Evolutionary conservation across 2,113 vertebrate genomes (phyloP), one percentile per base, ranked within the genome.

Genomic region (Tauraco erythrolophus): DNA sequence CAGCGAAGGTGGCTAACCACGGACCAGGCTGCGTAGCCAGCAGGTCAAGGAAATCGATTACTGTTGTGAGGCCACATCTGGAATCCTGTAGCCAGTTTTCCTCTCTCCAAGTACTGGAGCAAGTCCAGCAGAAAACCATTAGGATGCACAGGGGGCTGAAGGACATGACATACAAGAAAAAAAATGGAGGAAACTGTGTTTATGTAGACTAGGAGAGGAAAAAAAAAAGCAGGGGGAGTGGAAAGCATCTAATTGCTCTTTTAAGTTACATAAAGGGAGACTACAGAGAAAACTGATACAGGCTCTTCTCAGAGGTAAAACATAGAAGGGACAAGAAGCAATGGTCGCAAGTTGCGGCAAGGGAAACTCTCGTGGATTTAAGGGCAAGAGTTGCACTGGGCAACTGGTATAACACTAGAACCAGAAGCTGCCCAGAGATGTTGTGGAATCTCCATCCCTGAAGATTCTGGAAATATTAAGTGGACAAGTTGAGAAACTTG

Each of bases 61-160:
- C 62, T 80, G 35, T 22, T 56, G 39, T 2, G 48, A 62, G 30
- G 51, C 46, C 33, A 35, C 46, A 88, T 46, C 77, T 91, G 84
- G 51, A 92, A 84, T 51, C 21, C 65, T 33, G 61, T 1, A 2
- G 28, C 53, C 60, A 78, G 61, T 18, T 28, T 16, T 41, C 18
- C 61, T 81, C 48, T 56, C 64, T n/a, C 31, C 46, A 15, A 54
- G 19, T 41, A 33, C 56, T 54, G 81, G 46, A 87, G 31, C 74
- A 88, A 82, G 58, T 22, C 92, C 84, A 93, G 37, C 69, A 97
- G 61, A 95, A 94, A 89, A 53, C 19, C 33, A 56, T 31, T 39
- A 75, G 33, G 43, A 92, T 46, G 53, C 60, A 78, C 2, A 87
- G 14, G 6, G 25, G 56, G 65, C 46, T 60, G 31, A 51, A 83